A percentile compares a stretch with the other conserved stretches of the same genome.
phyloP scores from a whole-genome alignment of 2,113 vertebrate species.

The Lipophrys pholis region DNA sequence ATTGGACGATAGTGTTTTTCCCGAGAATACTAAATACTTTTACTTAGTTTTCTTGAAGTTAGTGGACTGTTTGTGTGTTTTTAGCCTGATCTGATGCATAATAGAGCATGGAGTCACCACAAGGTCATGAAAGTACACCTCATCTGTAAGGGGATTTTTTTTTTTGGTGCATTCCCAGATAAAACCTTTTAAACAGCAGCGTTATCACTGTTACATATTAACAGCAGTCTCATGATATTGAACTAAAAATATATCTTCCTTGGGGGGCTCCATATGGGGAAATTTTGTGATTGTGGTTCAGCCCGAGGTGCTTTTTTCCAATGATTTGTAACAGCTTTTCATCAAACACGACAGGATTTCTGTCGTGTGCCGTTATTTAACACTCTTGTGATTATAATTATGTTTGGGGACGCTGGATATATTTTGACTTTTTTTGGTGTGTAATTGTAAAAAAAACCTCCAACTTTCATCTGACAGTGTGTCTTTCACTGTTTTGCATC shows the following conservation, averaged over 20 bases:
- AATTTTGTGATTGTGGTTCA: constrained; percentile 3
- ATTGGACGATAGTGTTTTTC: not conserved
- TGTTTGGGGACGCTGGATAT: too few relatives aligned
- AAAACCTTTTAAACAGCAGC: not conserved
- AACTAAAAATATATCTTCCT: not conserved
- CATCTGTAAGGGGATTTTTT: not conserved
- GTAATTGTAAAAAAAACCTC: too few relatives aligned
- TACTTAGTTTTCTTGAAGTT: not conserved
- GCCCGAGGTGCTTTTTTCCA: not conserved
- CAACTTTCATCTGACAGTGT: too few relatives aligned
- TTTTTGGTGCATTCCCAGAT: not conserved
- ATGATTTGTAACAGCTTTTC: not conserved
- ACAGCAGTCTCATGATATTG: not conserved
- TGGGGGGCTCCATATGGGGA: not conserved
- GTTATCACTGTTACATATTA: not conserved
- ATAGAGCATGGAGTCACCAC: not conserved
- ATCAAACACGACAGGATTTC: not conserved
- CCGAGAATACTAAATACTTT: not conserved
- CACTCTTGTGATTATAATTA: not conserved
- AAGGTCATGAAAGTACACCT: not conserved
- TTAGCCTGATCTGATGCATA: not conserved
- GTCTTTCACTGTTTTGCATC: too few relatives aligned
- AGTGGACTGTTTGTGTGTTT: not conserved
- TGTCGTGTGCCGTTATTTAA: constrained; percentile 4
- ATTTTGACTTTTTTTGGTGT: too few relatives aligned